These are phyloP conservation scores for Tetanocera ferruginea DNA, from an alignment of 2,888 invertebrate genomes.

Conservation along the genomic window DNA sequence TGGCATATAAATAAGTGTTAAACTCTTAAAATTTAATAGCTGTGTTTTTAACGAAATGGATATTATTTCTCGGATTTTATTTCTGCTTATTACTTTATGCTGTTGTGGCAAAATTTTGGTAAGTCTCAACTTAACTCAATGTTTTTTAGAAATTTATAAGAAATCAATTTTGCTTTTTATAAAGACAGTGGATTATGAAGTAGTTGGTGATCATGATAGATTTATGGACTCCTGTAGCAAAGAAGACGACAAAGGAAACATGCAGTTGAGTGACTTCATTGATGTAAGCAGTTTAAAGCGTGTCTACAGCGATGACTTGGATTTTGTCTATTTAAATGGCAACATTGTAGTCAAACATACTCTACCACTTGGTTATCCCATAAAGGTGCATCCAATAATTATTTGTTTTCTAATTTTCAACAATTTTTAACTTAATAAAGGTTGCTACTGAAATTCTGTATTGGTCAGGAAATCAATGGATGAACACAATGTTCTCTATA, in stretches of 20 bases:
- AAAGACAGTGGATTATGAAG: constrained; percentile 39
- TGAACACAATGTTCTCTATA: constrained; percentile 37
- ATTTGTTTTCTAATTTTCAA: background rate
- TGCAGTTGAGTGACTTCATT: constrained; percentile 17
- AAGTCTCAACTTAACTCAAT: background rate
- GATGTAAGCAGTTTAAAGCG: constrained; percentile 34
- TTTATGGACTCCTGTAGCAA: constrained; percentile 39
- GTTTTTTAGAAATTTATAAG: background rate
- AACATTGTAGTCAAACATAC: constrained; percentile 34
- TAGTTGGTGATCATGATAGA: constrained; percentile 36
- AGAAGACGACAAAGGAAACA: constrained; percentile 35
- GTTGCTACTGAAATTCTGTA: constrained; percentile 32
- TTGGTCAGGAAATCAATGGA: constrained; percentile 47
- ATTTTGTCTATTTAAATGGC: constrained; percentile 44
- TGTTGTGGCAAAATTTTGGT: background rate
- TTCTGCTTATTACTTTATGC: background rate
- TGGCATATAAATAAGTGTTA: background rate
- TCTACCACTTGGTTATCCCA: constrained; percentile 21
- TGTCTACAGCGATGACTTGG: constrained; percentile 43
- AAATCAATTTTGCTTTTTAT: background rate
- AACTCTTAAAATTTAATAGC: background rate
- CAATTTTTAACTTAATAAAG: constrained; percentile 1
- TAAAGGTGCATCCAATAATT: constrained; percentile 34
- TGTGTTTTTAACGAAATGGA: background rate
- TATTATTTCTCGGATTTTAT: background rate